Base-by-base conservation (phyloP, 2,888 invertebrate species). In the Parnassius orleans region DNA sequence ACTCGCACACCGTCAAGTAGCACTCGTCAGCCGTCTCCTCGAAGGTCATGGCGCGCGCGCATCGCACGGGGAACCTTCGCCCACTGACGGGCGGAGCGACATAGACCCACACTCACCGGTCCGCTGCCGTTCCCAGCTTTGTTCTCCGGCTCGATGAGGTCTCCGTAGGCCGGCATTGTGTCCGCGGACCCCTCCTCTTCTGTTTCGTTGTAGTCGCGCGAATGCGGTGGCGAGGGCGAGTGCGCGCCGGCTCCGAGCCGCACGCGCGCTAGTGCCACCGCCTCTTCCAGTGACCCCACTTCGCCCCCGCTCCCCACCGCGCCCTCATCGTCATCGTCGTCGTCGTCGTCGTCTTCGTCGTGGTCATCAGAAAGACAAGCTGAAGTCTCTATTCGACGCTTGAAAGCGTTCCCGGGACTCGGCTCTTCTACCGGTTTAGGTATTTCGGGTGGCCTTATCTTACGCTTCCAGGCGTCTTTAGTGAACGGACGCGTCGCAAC, bases 21-120 rank as follows among this genome's bases (percentile, higher is more conserved):
- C 87, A 84, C 80, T 89, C 86, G 82, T 92, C 90, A 71, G 78
- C 85, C 72, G 84, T 77, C 81, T 86, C 86, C 80, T 89, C 90
- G 87, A 89, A 87, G 90, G 87, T 89, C 90, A 90, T 90, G 85
- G 86, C 89, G 88, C 90, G 88, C 90, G 88, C 88, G 90, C 90
- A 86, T 86, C 83, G 83, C 82, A 71, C 87, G 86, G 77, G 73
- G 76, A 73, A 73, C 77, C 78, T 74, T 74, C 76, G 77, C 69
- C 72, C 85, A 89, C 89, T 87, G 86, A 78, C 69, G 68, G 71
- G 60, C 60, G 19, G 61, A 56, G 69, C 72, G 9, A 9, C 15
- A 14, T 48, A 48, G 48, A 48, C 14, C 48, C 48, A 48, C 80
- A 84, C 86, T 85, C 84, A 85, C 86, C 86, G 84, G 76, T 70